Base-by-base conservation (phyloP, 1,140 invertebrate species). In the Anastrepha obliqua region DNA sequence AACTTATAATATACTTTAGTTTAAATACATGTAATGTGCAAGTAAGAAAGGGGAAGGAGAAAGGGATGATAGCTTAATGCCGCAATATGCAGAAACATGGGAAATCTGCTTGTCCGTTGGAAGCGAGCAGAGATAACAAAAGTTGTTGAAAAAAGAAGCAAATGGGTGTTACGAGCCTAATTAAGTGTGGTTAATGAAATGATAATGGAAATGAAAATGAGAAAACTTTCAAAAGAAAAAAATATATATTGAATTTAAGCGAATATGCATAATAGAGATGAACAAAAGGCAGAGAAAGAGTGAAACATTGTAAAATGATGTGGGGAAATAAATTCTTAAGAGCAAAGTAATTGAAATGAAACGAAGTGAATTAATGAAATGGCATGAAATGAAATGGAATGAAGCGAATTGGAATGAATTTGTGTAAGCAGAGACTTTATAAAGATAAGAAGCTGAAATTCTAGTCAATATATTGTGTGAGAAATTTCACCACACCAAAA, bases 171-270 rank as follows among this genome's bases (percentile, higher is more conserved):
- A 51, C 11, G 42, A 81, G 51, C 74, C n/a, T 58, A 81, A 81
- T 81, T 81, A 81, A 81, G 20, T 81, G 47, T 81, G 47, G 74
- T 81, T 55, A 81, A 81, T 81, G 74, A 81, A 81, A 81, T 81
- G 74, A 55, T 55, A 81, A 81, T 51, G 47, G 17, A 7, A 78
- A 78, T 51, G 47, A 3, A 15, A 20, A 51, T 81, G 74, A 55
- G 74, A 7, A 6, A 17, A 11, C 20, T 81, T 8, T 55, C 29
- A 55, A 3, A 20, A 42, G 47, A 74, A 47, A n/a, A 67, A 17
- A 47, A 44, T 42, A 65, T 65, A 11, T 39, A 17, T 7, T 29
- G 47, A 51, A 51, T 51, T 67, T 11, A 7, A 11, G 65, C 3
- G 7, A 9, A 42, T 67, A n/a, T 7, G 8, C 20, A 2, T 20